Conservation (phyloP, 2,888 invertebrate species). For the Volucella zonaria region DNA sequence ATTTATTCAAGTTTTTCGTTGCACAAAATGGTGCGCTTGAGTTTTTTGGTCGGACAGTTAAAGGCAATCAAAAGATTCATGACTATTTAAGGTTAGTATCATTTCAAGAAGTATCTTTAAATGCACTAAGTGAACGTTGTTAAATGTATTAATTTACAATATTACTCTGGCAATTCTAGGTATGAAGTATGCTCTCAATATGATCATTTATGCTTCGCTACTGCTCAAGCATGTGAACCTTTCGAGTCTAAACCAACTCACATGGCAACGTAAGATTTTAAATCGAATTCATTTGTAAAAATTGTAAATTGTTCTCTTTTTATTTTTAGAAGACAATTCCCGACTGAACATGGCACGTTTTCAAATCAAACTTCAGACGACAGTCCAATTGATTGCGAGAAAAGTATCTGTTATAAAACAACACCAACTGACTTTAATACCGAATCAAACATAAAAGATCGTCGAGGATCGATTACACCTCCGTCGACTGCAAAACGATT, state of each 20-base stretch:
- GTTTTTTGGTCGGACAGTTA: constrained; percentile 79
- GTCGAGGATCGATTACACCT: constrained; percentile 64
- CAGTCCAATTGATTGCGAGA: constrained; percentile 46
- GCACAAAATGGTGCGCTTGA: constrained; percentile 78
- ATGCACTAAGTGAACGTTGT: neutral
- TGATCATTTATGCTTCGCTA: constrained; percentile 76
- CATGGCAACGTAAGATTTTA: constrained; percentile 76
- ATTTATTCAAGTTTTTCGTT: constrained; percentile 75
- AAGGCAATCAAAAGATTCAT: constrained; percentile 76
- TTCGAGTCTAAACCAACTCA: constrained; percentile 77
- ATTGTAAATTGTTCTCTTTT: constrained; percentile 21
- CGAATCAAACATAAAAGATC: constrained; percentile 53
- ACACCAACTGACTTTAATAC: constrained; percentile 53
- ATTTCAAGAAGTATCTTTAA: neutral
- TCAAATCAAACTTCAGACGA: neutral
- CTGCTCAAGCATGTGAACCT: constrained; percentile 75
- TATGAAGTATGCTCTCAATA: constrained; percentile 77
- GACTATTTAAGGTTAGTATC: constrained; percentile 77
- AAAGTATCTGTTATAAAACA: constrained; percentile 59
- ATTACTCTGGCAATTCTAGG: constrained; percentile 59
- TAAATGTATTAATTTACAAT: constrained; percentile 3
- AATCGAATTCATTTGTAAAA: neutral
- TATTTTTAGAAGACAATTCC: constrained; percentile 74
- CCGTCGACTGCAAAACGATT: constrained; percentile 57
- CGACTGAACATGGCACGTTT: constrained; percentile 35